These are phyloP conservation scores for Dallia pectoralis DNA, from an alignment of 2,797 vertebrate genomes.

Conservation along the genomic window DNA sequence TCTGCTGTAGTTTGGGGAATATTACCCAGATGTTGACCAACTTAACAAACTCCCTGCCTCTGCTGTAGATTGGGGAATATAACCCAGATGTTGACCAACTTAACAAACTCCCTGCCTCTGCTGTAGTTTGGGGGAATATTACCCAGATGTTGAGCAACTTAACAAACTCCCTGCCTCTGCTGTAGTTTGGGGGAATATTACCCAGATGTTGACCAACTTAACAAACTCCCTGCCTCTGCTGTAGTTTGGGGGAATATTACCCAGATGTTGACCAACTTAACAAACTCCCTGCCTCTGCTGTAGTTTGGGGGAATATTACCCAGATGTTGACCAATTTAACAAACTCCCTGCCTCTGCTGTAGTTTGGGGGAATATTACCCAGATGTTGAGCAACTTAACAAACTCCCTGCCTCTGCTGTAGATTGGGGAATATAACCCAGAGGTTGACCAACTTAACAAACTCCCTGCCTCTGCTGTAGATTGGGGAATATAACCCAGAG, in stretches of 20 bases:
- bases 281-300: slow-evolving; percentile 29
- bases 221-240: slow-evolving; percentile 29
- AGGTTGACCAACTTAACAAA: slow-evolving; percentile 77
- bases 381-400: slow-evolving; percentile 78
- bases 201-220: slow-evolving; percentile 82
- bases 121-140: slow-evolving; percentile 85
- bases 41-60: slow-evolving; percentile 52
- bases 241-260: slow-evolving; percentile 86
- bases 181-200: slow-evolving; percentile 86
- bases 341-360: slow-evolving; percentile 37
- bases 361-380: slow-evolving; percentile 89
- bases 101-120: slow-evolving; percentile 11
- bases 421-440: slow-evolving; percentile 85
- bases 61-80: slow-evolving; percentile 82
- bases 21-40: slow-evolving; percentile 84
- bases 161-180: slow-evolving; percentile 18
- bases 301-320: slow-evolving; percentile 87
- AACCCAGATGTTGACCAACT: slow-evolving; percentile 86
- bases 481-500: slow-evolving; percentile 83
- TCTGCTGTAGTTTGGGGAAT: slow-evolving; percentile 80
- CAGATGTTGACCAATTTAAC: slow-evolving; percentile 81
- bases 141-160: slow-evolving; percentile 84
- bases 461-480: slow-evolving; percentile 64
- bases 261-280: slow-evolving; percentile 82
- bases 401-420: slow-evolving; percentile 55